Evolutionary conservation across 2,888 invertebrate species (phyloP), one percentile per base, ranked within the genome.

Genomic region (Antheraea assamensis): DNA sequence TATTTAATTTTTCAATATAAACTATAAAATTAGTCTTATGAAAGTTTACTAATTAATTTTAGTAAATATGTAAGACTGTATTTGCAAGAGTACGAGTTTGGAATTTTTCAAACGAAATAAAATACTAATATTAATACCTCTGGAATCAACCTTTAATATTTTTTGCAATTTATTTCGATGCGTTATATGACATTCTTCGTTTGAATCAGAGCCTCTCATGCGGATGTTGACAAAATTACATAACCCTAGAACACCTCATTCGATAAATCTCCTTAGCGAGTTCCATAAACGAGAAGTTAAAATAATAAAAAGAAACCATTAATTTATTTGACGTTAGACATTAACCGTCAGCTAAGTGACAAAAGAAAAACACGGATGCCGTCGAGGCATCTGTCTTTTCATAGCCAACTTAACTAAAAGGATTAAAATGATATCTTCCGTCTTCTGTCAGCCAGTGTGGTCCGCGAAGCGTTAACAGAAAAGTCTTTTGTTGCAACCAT

Each of bases 361-460:
- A 91, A 92, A 93, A 91, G 92, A 89, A 90, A 90, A 87, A 89
- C 88, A 89, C 85, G 87, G 89, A 88, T 86, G 87, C 87, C 88
- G 84, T 82, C 84, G 85, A 89, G 86, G 91, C 91, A 92, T 93
- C 92, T 92, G 92, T 92, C 93, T 89, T 92, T 92, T 93, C 92
- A 94, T 93, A 93, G 92, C 88, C 93, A 94, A 94, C 94, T 94
- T 93, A 93, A 92, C 93, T 94, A 94, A 94, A 94, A 93, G 94
- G 94, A 94, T 94, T 94, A 94, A 92, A 94, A 94, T 92, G 91
- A 94, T 93, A 93, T 92, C 93, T 93, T 94, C 93, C 93, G 92
- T 90, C 90, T 88, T 89, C 90, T 90, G 89, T 90, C 94, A 92
- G 86, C 87, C 91, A 92, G 93, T 94, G 94, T 93, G 94, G 93